These are phyloP conservation scores for Pica pica DNA, from an alignment of 2,113 vertebrate genomes.

Conservation along the genomic window DNA sequence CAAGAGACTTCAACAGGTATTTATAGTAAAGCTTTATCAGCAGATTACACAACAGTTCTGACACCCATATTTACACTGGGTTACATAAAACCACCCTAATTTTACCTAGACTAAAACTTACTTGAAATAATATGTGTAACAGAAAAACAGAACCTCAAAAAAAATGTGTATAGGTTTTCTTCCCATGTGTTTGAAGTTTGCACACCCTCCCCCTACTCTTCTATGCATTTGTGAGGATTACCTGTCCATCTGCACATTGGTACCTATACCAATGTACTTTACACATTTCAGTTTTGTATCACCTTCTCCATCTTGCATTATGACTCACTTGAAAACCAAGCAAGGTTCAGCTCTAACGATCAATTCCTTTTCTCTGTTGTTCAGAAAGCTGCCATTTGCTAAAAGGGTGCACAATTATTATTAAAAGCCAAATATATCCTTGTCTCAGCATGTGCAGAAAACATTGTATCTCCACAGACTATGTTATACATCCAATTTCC, in stretches of 20 bases:
- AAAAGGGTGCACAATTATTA: neutral
- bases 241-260: neutral
- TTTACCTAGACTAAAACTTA: neutral
- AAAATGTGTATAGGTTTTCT: neutral
- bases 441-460: neutral
- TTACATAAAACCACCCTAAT: neutral
- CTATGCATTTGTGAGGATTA: neutral
- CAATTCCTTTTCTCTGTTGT: neutral
- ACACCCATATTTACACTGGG: neutral
- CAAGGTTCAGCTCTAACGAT: neutral
- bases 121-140: neutral
- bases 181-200: neutral
- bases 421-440: neutral
- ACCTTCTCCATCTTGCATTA: neutral
- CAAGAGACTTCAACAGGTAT: neutral
- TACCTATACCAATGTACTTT: neutral
- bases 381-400: neutral
- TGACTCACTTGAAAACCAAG: neutral
- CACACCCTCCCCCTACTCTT: neutral
- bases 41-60: neutral
- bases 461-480: neutral
- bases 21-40: neutral
- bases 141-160: neutral
- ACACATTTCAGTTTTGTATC: neutral
- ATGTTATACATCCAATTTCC: neutral